Conservation (phyloP, 2,797 vertebrate genomes). For the Xenops minutus region DNA sequence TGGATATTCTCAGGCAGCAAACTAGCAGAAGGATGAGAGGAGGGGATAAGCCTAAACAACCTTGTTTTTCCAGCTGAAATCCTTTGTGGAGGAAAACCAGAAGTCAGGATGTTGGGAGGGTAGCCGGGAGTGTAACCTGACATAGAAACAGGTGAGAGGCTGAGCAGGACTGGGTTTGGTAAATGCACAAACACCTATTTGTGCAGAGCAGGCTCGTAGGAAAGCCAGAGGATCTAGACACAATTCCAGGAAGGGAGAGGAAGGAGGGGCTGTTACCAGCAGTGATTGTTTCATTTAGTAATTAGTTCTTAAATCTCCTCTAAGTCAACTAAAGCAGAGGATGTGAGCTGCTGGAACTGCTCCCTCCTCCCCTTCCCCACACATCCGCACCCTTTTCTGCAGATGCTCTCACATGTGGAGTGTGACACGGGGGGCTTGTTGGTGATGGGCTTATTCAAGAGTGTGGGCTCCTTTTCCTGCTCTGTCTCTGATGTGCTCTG, state of each 20-base stretch:
- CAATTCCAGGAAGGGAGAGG: slow-evolving; percentile 31
- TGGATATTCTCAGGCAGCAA: background rate
- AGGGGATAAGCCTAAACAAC: background rate
- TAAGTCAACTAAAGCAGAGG: slow-evolving; percentile 28
- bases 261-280: slow-evolving; percentile 41
- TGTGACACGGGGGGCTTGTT: background rate
- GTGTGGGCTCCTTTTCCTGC: background rate
- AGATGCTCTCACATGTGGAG: background rate
- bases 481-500: background rate
- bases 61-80: background rate
- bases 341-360: background rate
- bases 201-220: background rate
- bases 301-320: slow-evolving; percentile 23
- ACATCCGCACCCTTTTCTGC: background rate
- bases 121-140: background rate
- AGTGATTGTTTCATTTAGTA: slow-evolving; percentile 46
- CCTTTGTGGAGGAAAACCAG: background rate
- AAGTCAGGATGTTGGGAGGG: background rate
- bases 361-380: background rate
- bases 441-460: background rate
- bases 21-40: background rate
- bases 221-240: background rate
- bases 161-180: background rate
- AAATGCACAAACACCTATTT: background rate
- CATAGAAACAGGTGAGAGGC: background rate